Conservation (phyloP, 2,113 vertebrate genomes). For the Picathartes gymnocephalus region DNA sequence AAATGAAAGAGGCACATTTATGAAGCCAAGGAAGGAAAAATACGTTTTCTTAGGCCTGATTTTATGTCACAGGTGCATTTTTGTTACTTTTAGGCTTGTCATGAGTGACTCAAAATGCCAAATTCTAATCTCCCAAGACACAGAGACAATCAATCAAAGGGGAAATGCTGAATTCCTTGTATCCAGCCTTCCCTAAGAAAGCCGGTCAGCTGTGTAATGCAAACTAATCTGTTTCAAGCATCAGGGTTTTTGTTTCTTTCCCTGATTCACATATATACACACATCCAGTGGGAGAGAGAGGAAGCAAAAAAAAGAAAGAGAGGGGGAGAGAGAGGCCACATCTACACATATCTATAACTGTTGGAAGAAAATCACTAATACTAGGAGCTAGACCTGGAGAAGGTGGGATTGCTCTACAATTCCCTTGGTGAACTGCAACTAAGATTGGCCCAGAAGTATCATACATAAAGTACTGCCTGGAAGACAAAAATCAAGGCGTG, state of each 20-base stretch:
- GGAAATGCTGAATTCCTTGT: neutral
- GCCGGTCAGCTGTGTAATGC: neutral
- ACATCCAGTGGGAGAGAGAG: neutral
- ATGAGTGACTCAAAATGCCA: neutral
- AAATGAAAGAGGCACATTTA: neutral
- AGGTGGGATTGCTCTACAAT: neutral
- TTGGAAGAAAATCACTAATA: neutral
- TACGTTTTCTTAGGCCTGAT: neutral
- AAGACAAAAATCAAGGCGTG: neutral
- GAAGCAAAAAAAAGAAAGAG: too few species aligned
- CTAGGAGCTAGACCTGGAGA: neutral
- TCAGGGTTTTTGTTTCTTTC: neutral
- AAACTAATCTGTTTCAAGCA: constrained; percentile 20
- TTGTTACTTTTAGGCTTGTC: neutral
- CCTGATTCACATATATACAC: neutral
- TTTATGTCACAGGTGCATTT: neutral
- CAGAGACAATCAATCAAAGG: constrained; percentile 9
- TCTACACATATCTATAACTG: neutral
- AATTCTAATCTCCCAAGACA: neutral
- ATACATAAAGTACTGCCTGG: neutral
- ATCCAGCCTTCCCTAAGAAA: neutral
- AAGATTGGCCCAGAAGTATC: neutral
- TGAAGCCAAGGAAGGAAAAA: neutral
- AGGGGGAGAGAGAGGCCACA: neutral
- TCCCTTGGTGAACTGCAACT: neutral